A percentile compares a stretch with the other conserved stretches of the same genome.
Evolutionary conservation across 2,888 invertebrate species (phyloP).

Genomic region (Pollenia griseotomentosa): DNA sequence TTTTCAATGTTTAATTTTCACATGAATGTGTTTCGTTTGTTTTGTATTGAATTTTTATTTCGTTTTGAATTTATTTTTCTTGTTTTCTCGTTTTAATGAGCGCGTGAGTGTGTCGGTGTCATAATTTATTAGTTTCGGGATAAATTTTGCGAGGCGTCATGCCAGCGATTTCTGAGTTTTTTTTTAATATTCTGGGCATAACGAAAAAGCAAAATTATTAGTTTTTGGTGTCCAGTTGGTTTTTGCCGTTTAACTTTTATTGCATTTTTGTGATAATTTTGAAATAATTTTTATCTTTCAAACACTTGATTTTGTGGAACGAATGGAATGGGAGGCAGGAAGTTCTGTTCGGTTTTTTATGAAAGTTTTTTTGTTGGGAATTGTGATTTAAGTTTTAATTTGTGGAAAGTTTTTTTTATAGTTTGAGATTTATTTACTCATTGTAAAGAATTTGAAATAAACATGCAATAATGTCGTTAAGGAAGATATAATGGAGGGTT

Average conservation of each 20-base stretch:
- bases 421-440: not conserved
- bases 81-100: conserved; percentile 31
- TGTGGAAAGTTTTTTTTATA: not conserved
- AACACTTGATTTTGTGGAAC: conserved; percentile 27
- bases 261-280: conserved; percentile 52
- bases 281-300: conserved; percentile 30
- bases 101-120: not conserved
- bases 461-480: conserved; percentile 37
- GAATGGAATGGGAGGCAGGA: not conserved
- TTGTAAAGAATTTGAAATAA: not conserved
- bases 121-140: conserved; percentile 51
- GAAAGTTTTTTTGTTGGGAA: not conserved
- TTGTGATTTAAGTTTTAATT: conserved; percentile 29
- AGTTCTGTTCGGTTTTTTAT: not conserved
- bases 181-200: conserved; percentile 46
- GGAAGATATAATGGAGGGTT: not conserved
- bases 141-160: not conserved
- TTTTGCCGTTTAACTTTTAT: conserved; percentile 34
- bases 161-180: not conserved
- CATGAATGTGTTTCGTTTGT: conserved; percentile 1
- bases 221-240: conserved; percentile 39
- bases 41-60: conserved; percentile 10
- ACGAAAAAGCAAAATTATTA: conserved; percentile 49
- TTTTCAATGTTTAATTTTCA: not conserved
- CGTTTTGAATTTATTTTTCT: conserved; percentile 45